A percentile compares a stretch with the other conserved stretches of the same genome.
These are phyloP conservation scores for Hylaeus anthracinus DNA, from an alignment of 1,140 invertebrate genomes.

Conservation along the genomic window DNA sequence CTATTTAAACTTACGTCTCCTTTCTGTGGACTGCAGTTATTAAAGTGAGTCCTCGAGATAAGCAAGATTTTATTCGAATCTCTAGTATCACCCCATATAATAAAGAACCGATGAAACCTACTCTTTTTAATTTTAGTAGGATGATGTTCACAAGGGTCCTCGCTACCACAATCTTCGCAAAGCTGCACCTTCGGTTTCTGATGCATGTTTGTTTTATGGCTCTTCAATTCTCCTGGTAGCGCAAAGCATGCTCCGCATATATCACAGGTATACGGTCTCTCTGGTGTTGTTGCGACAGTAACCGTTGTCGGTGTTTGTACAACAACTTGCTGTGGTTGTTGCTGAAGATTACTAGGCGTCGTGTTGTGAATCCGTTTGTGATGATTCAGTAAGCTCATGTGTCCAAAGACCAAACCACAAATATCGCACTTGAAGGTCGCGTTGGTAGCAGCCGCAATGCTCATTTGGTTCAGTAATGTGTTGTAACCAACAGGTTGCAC, in stretches of 20 bases:
- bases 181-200: conserved; percentile 79
- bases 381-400: conserved; percentile 88
- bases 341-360: conserved; percentile 80
- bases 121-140: conserved; percentile 80
- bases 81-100: too few relatives aligned
- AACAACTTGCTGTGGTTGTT: conserved; percentile 81
- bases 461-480: conserved; percentile 82
- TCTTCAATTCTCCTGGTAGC: conserved; percentile 82
- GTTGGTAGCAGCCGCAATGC: conserved; percentile 84
- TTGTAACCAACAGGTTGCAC: conserved; percentile 83
- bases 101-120: conserved; percentile 57
- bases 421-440: conserved; percentile 93
- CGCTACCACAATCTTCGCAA: conserved; percentile 79
- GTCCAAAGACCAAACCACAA: conserved; percentile 90
- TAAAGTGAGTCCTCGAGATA: not conserved
- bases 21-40: not conserved
- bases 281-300: conserved; percentile 83
- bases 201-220: conserved; percentile 80
- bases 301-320: conserved; percentile 81
- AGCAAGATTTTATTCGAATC: too few relatives aligned
- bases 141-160: conserved; percentile 79
- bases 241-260: conserved; percentile 83
- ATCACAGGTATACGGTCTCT: conserved; percentile 82
- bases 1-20: conserved; percentile 9
- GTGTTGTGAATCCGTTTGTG: conserved; percentile 89